Conservation (phyloP, 2,113 vertebrate genomes). For the Plectropomus leopardus region DNA sequence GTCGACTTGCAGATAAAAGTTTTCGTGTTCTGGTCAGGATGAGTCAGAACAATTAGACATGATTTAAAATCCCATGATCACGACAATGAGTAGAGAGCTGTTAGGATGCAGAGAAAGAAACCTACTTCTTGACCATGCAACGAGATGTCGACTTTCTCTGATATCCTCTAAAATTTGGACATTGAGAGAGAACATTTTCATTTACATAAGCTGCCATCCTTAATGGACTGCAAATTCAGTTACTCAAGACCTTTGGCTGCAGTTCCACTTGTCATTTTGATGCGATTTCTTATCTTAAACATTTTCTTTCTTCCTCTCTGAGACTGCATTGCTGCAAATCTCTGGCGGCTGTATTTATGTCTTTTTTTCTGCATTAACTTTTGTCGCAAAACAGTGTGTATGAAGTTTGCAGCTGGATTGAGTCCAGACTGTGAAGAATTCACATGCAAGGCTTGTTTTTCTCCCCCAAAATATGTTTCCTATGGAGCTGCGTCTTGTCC, state of each 20-base stretch:
- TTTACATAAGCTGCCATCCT: constrained; percentile 55
- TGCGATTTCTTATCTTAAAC: constrained; percentile 49
- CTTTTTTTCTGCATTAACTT: constrained; percentile 24
- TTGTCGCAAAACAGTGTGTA: background rate
- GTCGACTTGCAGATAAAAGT: background rate
- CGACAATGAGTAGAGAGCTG: background rate
- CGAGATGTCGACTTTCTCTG: constrained; percentile 44
- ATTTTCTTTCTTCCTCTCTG: background rate
- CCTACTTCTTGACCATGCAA: constrained; percentile 1
- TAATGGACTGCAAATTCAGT: constrained; percentile 63
- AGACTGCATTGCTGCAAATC: constrained; percentile 8
- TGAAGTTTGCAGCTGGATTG: constrained; percentile 34
- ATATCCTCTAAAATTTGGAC: constrained; percentile 40
- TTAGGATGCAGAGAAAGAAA: background rate
- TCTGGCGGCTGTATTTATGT: constrained; percentile 14
- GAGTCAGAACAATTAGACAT: background rate
- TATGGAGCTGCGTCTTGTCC: background rate
- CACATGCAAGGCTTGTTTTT: background rate
- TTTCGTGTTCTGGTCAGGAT: background rate
- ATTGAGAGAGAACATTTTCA: constrained; percentile 24
- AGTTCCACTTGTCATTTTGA: constrained; percentile 34
- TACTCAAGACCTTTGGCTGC: constrained; percentile 47
- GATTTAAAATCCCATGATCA: background rate
- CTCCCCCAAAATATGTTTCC: background rate
- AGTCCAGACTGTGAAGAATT: constrained; percentile 26